phyloP scores from a whole-genome alignment of 2,113 vertebrate species.

The Chloropsis hardwickii region DNA sequence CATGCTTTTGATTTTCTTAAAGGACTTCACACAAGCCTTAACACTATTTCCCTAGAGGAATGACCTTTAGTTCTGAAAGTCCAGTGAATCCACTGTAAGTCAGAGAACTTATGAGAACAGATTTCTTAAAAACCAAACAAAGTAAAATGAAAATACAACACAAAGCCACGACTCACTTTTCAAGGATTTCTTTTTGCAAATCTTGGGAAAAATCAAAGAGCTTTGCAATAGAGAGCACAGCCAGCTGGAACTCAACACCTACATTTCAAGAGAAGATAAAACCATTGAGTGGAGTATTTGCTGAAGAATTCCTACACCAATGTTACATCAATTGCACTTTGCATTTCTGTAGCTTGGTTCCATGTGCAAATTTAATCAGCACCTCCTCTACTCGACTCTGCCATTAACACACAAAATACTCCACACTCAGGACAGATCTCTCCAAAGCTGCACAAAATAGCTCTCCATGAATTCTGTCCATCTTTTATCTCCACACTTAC shows the following conservation, averaged over 20 bases:
- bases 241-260: conserved; percentile 89
- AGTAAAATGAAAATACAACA: not conserved
- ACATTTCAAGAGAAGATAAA: not conserved
- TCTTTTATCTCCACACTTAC: not conserved
- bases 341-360: not conserved
- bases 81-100: not conserved
- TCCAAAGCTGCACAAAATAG: not conserved
- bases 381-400: not conserved
- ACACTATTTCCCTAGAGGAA: not conserved
- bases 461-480: not conserved
- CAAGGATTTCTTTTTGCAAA: conserved; percentile 85
- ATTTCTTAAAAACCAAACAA: not conserved
- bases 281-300: not conserved
- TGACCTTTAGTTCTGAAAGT: not conserved
- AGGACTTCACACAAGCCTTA: not conserved
- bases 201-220: conserved; percentile 91
- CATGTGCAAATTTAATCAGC: not conserved
- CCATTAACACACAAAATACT: not conserved
- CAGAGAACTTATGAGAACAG: not conserved
- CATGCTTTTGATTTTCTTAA: not conserved
- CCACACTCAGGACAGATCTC: not conserved
- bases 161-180: conserved; percentile 78
- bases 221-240: conserved; percentile 83
- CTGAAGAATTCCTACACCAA: not conserved
- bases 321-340: not conserved